These are phyloP conservation scores for Hydropsyche betteni DNA, from an alignment of 2,888 invertebrate genomes.

Conservation along the genomic window DNA sequence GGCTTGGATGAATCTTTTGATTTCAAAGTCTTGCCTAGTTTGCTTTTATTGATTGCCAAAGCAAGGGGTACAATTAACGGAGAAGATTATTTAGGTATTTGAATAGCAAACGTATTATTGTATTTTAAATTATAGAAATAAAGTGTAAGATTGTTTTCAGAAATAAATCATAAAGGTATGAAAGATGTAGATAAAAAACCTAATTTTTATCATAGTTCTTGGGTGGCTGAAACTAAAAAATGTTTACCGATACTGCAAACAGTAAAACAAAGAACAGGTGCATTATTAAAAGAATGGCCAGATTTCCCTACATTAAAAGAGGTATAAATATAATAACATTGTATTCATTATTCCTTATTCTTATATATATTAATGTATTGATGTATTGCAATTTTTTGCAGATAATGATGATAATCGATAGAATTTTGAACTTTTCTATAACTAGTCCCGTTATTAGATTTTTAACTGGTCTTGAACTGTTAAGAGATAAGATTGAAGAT, in stretches of 20 bases:
- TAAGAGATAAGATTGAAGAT: slow-evolving; percentile 84
- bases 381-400: slow-evolving; percentile 56
- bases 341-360: slow-evolving; percentile 36
- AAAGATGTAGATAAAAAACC: slow-evolving; percentile 53
- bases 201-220: slow-evolving; percentile 87
- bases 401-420: slow-evolving; percentile 73
- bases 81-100: slow-evolving; percentile 49
- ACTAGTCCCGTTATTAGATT: slow-evolving; percentile 87
- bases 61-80: slow-evolving; percentile 64
- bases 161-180: slow-evolving; percentile 52
- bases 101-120: neutral
- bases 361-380: slow-evolving; percentile 30
- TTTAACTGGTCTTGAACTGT: slow-evolving; percentile 87
- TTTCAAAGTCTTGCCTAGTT: slow-evolving; percentile 65
- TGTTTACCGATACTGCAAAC: slow-evolving; percentile 75
- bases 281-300: slow-evolving; percentile 82
- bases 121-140: too few relatives aligned
- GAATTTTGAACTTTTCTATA: slow-evolving; percentile 76
- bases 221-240: slow-evolving; percentile 78
- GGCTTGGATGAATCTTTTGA: slow-evolving; percentile 67
- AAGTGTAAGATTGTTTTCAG: slow-evolving; percentile 44
- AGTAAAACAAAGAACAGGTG: slow-evolving; percentile 69
- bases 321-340: slow-evolving; percentile 60
- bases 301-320: slow-evolving; percentile 88
- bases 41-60: slow-evolving; percentile 68